Base-by-base conservation (phyloP, 2,888 invertebrate genomes). In the Amiota communis region DNA sequence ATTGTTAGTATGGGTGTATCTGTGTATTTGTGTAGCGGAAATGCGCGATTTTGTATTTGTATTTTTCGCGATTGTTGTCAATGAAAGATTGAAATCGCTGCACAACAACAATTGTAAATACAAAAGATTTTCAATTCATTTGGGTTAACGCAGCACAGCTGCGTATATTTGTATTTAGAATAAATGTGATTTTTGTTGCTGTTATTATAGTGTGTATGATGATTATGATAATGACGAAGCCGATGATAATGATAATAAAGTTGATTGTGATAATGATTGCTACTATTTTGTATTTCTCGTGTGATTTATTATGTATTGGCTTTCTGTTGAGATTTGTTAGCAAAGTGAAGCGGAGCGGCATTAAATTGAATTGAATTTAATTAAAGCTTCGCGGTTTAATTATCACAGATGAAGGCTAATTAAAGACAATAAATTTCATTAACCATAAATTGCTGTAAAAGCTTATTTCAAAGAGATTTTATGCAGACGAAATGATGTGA, bases 1-100 rank as follows among this genome's bases (percentile, higher is more conserved):
- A 36, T 36, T 36, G 84, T 84, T 83, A 78, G 76, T 76, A 74
- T 73, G 77, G 75, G 70, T 71, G 75, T 70, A 12, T 23, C 68
- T 77, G 80, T 77, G 20, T 80, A 78, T 80, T 78, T 79, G 46
- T 75, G 74, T 64, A 79, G 74, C 80, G 80, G 79, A 79, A 80
- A 78, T 77, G 84, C 75, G 77, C 73, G 79, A 82, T 82, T 79
- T 82, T 77, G 80, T 78, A 82, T 80, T 80, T 82, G 80, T 77
- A 51, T 10, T 23, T 57, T 59, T 57, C 8, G 17, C 15, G 59
- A 70, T 57, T 70, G 36, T 36, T 36, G 51, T 59, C 57, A 46
- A 48, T 70, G 48, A 57, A 36, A 36, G 47, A 70, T 70, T 57
- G 53, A 57, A 70, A 20, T 59, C 48, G 59, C 15, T 10, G 49